Base-by-base conservation (phyloP, 2,113 vertebrate species). In the Dasyurus viverrinus region DNA sequence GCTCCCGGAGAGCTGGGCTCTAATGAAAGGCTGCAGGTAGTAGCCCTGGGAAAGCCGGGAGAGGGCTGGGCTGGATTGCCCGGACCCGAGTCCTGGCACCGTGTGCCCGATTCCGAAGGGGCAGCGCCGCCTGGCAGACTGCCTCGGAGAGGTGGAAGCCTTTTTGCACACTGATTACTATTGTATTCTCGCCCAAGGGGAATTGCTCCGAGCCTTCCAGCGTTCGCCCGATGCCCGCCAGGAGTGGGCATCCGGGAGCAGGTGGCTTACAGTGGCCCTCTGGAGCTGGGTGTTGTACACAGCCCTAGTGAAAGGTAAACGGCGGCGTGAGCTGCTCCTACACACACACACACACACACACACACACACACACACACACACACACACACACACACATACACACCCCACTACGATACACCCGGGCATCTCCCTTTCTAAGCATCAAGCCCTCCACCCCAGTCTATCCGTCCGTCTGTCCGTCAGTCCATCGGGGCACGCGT, bases 11-110 rank as follows among this genome's bases (percentile, higher is more conserved):
- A 19, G 42, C 60, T 19, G 14, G 60, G 60, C 16, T 76, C 60
- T 68, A 68, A 11, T 95, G 94, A 68, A 96, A 60, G 76, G 94
- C 30, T 54, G 96, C 95, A 97, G 96, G 96, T 89, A 92, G 92
- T n/a, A 76, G 16, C 14, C 30, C 60, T n/a, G 30, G 30, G 30
- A 36, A 68, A 68, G 3, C 60, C n/a, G 60, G 4, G 60, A 36
- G 55, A 57, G 55, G 55, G 57, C 57, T 60, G 57, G 60, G 1
- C 30, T 16, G 36, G n/a, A 23, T 42, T 84, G 16, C 19, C 42
- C 2, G n/a, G 36, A 42, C 6, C 68, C 68, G 22, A 36, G 68
- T 22, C 68, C 36, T 23, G 68, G 14, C 6, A 42, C n/a, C 2
- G 68, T 8, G 22, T 23, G 19, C n/a, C 68, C 42, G 0, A 42